Evolutionary conservation across 2,888 invertebrate species (phyloP), one percentile per base, ranked within the genome.

Genomic region (Dryomyza anilis): DNA sequence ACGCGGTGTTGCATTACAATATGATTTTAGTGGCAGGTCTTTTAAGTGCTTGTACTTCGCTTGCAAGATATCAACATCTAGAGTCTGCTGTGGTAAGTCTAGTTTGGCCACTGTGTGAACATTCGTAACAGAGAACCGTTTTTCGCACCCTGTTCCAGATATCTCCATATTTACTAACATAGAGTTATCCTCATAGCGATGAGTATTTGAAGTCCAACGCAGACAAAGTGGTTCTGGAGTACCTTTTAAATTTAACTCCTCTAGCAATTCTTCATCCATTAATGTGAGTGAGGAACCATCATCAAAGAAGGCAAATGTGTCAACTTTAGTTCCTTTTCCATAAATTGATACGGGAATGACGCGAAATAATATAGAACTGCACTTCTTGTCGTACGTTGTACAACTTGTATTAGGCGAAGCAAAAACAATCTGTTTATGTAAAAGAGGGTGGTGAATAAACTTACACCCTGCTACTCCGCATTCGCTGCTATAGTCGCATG

Each of bases 231-330:
- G 63, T 16, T 64, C 50, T 2, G 45, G 39, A 14, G 50, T 50
- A 14, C 70, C 72, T 5, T 60, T 58, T 12, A 65, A 19, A 5
- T 64, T 45, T 12, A 69, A 43, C 2, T 59, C 58, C n/a, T 5
- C 29, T 19, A 10, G 21, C 10, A 46, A 19, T 8, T 46, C 46
- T 10, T 6, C 52, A 6, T 66, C 66, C 39, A 66, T 68, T 3
- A 66, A 36, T 7, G 64, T 66, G 6, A 64, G 60, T 12, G 63
- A 66, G 1, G 66, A 65, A 10, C 65, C 66, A 36, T 68, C 65
- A n/a, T 68, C 66, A 23, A 66, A 66, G 19, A 67, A 69, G 6
- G 67, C 69, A 16, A 62, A 71, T 7, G 67, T 70, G n/a, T 70
- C 30, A 33, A 70, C 14, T 46, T 48, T 29, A 3, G 27, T 66